phyloP scores from a whole-genome alignment of 2,797 vertebrate genomes.

The Hemibagrus guttatus region DNA sequence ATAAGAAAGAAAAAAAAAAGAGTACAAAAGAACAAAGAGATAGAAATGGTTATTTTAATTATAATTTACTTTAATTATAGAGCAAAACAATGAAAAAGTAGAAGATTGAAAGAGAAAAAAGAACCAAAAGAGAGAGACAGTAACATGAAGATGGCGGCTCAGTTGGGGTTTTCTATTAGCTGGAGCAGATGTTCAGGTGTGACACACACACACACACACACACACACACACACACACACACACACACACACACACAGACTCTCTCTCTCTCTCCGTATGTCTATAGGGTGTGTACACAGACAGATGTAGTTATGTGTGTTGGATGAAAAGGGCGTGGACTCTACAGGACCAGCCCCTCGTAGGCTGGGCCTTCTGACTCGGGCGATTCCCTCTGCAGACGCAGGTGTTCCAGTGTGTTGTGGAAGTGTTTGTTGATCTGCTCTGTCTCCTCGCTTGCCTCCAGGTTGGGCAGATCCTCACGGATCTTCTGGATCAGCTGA shows the following conservation, averaged over 20 bases:
- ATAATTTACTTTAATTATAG: slow-evolving; percentile 31
- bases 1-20: background rate
- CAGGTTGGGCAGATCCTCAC: slow-evolving; percentile 95
- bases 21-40: background rate
- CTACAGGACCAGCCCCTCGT: slow-evolving; percentile 95
- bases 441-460: slow-evolving; percentile 97
- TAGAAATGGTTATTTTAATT: no score
- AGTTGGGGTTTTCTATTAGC: background rate
- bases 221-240: slow-evolving; percentile 39
- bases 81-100: slow-evolving; percentile 2
- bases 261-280: slow-evolving; percentile 27
- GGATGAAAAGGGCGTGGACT: slow-evolving; percentile 27
- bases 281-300: slow-evolving; percentile 49
- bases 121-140: slow-evolving; percentile 2
- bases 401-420: slow-evolving; percentile 97
- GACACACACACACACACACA: slow-evolving; percentile 31
- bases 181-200: slow-evolving; percentile 45
- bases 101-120: slow-evolving; percentile 48
- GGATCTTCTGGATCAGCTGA: slow-evolving; percentile 98
- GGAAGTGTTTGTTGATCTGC: slow-evolving; percentile 99
- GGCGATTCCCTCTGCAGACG: slow-evolving; percentile 92
- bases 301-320: slow-evolving; percentile 43
- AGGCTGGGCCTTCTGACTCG: slow-evolving; percentile 91
- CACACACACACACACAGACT: slow-evolving; percentile 28
- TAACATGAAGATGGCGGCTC: background rate